Conservation (phyloP, 53 echinoderm and acorn worm genomes). For the Paracentrotus lividus region DNA sequence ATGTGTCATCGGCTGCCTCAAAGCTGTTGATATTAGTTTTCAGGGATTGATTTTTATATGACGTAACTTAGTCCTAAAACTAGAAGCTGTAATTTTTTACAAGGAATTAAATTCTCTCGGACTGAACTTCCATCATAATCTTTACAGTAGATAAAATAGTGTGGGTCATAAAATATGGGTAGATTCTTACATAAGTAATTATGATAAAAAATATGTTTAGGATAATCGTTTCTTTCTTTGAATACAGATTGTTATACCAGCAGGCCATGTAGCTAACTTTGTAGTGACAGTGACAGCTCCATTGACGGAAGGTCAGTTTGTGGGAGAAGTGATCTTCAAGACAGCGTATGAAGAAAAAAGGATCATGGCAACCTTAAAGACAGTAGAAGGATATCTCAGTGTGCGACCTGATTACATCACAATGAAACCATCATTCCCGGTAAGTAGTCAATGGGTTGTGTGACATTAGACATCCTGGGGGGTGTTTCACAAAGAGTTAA, state of each 20-base stretch:
- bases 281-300: conserved; percentile 85
- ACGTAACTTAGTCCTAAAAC: too few species aligned
- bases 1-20: too few species aligned
- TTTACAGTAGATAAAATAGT: neutral
- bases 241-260: conserved; percentile 88
- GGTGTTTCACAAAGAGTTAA: too few species aligned
- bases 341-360: conserved; percentile 78
- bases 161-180: neutral
- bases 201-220: neutral
- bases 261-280: conserved; percentile 89
- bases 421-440: conserved; percentile 91
- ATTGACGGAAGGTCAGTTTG: conserved; percentile 79
- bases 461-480: too few species aligned
- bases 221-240: neutral
- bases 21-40: too few species aligned
- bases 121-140: neutral
- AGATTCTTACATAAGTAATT: neutral
- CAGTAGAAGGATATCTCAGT: conserved; percentile 89
- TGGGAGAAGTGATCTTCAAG: conserved; percentile 81
- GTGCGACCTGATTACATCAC: conserved; percentile 88
- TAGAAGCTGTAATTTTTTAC: too few species aligned
- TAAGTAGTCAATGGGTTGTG: too few species aligned
- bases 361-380: conserved; percentile 82
- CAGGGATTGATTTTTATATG: too few species aligned
- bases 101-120: neutral